These are phyloP conservation scores for Cephalopterus ornatus DNA, from an alignment of 2,113 vertebrate genomes.

Conservation along the genomic window DNA sequence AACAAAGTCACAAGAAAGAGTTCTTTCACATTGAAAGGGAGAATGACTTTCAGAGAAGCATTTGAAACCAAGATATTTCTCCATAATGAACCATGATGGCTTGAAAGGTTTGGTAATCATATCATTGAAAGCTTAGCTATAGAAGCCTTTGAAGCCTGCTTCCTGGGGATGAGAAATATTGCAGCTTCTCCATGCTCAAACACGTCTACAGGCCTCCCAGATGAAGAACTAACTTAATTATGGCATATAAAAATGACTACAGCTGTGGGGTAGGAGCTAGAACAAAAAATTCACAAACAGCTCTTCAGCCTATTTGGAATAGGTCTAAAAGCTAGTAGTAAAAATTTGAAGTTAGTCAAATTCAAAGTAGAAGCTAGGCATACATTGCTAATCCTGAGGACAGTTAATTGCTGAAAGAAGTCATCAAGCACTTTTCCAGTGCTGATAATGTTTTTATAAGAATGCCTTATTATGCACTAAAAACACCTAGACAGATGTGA, in stretches of 20 bases:
- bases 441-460: not conserved
- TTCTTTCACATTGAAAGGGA: not conserved
- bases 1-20: not conserved
- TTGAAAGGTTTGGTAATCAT: not conserved
- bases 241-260: not conserved
- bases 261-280: not conserved
- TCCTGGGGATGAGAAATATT: not conserved
- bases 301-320: not conserved
- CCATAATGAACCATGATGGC: not conserved
- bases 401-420: not conserved
- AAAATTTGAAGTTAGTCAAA: not conserved
- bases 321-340: not conserved
- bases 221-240: slow-evolving; percentile 5
- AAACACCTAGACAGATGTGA: not conserved
- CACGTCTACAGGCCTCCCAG: not conserved
- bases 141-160: not conserved
- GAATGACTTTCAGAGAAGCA: not conserved
- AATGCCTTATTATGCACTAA: not conserved
- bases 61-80: not conserved
- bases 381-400: not conserved
- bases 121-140: not conserved
- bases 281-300: not conserved
- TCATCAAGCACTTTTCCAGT: not conserved
- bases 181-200: not conserved
- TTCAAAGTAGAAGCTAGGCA: not conserved